phyloP scores from a whole-genome alignment of 64 coral and sea anemone species.

The Porites lutea region DNA sequence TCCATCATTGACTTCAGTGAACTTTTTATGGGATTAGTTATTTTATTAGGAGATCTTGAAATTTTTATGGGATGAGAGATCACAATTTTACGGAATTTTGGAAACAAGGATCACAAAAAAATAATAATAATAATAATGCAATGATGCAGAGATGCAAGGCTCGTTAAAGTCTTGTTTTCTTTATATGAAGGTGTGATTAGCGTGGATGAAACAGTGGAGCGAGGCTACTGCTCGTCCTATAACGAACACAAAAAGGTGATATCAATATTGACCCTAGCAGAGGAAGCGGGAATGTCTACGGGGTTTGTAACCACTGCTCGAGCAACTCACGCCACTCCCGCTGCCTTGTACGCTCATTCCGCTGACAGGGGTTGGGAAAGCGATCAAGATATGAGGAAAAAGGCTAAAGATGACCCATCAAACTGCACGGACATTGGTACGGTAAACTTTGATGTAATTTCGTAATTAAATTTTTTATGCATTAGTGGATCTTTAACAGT shows the following conservation, averaged over 20 bases:
- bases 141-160: background rate
- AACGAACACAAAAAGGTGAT: conserved; percentile 79
- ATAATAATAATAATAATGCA: too few species aligned
- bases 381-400: conserved; percentile 1
- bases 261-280: conserved; percentile 82
- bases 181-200: conserved; percentile 56
- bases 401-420: conserved; percentile 62
- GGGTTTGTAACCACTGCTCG: conserved; percentile 89
- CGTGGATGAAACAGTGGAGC: conserved; percentile 61
- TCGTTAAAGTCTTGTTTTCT: background rate
- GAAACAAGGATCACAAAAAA: too few species aligned
- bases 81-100: too few species aligned
- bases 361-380: conserved; percentile 74
- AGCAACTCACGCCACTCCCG: conserved; percentile 89
- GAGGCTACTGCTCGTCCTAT: conserved; percentile 56
- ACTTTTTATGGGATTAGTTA: too few species aligned
- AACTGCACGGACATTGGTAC: conserved; percentile 89
- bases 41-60: too few species aligned
- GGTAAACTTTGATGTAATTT: background rate
- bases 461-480: too few species aligned
- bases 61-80: too few species aligned
- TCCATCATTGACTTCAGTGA: too few species aligned
- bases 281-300: conserved; percentile 92
- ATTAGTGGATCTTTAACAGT: too few species aligned
- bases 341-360: conserved; percentile 70